These are phyloP conservation scores for Epirrita christyi DNA, from an alignment of 2,888 invertebrate genomes.

Conservation along the genomic window DNA sequence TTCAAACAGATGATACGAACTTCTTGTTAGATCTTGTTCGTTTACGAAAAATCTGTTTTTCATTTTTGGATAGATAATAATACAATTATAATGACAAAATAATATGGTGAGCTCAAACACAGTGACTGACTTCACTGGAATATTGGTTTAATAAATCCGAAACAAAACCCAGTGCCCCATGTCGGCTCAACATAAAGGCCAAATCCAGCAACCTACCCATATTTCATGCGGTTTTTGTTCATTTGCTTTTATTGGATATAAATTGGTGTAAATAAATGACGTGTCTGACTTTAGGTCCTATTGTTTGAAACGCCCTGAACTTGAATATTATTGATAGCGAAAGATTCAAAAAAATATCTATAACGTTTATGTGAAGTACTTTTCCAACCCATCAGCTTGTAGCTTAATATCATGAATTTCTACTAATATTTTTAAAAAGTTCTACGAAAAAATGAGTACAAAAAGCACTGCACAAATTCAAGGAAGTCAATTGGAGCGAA, in stretches of 20 bases:
- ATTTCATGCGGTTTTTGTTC: conserved; percentile 42
- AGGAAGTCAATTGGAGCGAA: background rate
- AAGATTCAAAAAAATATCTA: too few species aligned
- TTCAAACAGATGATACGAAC: conserved; percentile 41
- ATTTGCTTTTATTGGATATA: conserved; percentile 42
- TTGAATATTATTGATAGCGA: too few species aligned
- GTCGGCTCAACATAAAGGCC: conserved; percentile 40
- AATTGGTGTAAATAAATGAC: conserved; percentile 40
- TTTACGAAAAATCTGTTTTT: background rate
- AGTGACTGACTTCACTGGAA: conserved; percentile 34
- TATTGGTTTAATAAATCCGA: conserved; percentile 43
- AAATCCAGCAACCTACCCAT: conserved; percentile 38
- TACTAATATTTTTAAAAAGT: background rate
- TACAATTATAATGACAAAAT: too few species aligned
- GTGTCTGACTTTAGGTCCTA: conserved; percentile 26
- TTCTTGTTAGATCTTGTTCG: conserved; percentile 7
- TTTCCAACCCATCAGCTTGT: background rate
- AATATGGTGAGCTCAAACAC: conserved; percentile 31
- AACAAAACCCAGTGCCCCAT: conserved; percentile 38
- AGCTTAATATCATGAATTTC: background rate
- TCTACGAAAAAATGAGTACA: background rate
- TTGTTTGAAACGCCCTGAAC: conserved; percentile 15
- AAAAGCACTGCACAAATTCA: background rate
- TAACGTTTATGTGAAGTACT: background rate
- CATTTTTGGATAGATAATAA: too few species aligned